Percentiles rank a stretch among this genome's conserved stretches.
phyloP scores from a whole-genome alignment of 2,888 invertebrate species.

The Napeogenes sylphis region DNA sequence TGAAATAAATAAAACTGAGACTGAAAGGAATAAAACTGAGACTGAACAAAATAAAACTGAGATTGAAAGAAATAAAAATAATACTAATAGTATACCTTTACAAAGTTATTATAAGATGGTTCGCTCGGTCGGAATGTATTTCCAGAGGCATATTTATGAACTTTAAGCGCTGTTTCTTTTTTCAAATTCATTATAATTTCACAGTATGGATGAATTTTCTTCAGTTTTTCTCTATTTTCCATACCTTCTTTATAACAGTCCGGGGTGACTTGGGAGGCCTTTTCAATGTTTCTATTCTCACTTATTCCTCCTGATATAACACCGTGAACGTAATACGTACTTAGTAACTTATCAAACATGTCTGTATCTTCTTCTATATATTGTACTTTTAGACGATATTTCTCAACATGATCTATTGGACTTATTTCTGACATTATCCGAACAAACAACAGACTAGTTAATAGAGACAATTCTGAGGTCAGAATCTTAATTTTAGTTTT shows the following conservation, averaged over 20 bases:
- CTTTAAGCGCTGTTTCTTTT: slow-evolving; percentile 52
- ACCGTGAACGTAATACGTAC: slow-evolving; percentile 77
- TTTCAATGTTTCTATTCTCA: slow-evolving; percentile 49
- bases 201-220: slow-evolving; percentile 70
- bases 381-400: slow-evolving; percentile 83
- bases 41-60: no score
- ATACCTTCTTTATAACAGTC: slow-evolving; percentile 39
- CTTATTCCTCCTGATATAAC: slow-evolving; percentile 54
- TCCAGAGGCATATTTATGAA: slow-evolving; percentile 69
- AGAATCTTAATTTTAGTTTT: slow-evolving; percentile 44
- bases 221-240: slow-evolving; percentile 41
- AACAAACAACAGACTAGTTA: slow-evolving; percentile 76
- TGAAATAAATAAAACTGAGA: no score
- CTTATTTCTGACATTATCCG: slow-evolving; percentile 80
- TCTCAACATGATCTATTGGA: slow-evolving; percentile 89
- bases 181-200: slow-evolving; percentile 56
- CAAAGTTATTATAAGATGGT: slow-evolving; percentile 70
- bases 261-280: slow-evolving; percentile 43
- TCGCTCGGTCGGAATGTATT: slow-evolving; percentile 76
- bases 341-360: slow-evolving; percentile 75
- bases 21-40: no score
- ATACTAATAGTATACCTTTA: slow-evolving; percentile 61
- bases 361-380: slow-evolving; percentile 83
- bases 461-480: slow-evolving; percentile 51
- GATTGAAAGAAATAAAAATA: neutral